Conservation (phyloP, 2,797 vertebrate genomes). For the Florisuga fusca region DNA sequence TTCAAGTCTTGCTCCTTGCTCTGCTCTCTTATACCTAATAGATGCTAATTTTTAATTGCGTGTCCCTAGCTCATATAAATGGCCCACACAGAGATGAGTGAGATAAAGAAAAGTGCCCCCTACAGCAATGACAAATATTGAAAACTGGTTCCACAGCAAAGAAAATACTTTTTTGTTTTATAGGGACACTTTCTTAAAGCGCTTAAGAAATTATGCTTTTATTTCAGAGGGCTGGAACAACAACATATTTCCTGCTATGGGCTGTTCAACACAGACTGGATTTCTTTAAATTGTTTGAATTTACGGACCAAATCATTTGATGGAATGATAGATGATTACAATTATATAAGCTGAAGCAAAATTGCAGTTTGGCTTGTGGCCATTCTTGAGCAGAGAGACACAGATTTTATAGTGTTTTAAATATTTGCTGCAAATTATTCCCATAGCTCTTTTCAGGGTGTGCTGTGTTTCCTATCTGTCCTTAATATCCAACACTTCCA, state of each 20-base stretch:
- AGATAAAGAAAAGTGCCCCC: background rate
- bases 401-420: background rate
- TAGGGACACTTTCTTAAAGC: background rate
- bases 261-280: background rate
- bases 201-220: background rate
- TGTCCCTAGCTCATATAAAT: background rate
- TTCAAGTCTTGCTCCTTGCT: background rate
- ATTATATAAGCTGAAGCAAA: background rate
- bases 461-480: background rate
- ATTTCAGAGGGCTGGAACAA: background rate
- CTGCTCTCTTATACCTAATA: background rate
- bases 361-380: background rate
- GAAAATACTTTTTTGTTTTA: background rate
- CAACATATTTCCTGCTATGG: background rate
- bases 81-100: background rate
- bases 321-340: background rate
- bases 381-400: background rate
- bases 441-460: background rate
- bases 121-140: fast-evolving
- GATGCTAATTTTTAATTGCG: background rate
- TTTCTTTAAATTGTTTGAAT: background rate
- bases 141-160: background rate
- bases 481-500: conserved; percentile 13
- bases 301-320: background rate
- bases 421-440: background rate